phyloP scores from a whole-genome alignment of 2,113 vertebrate genomes.

The Ammodytes dubius region DNA sequence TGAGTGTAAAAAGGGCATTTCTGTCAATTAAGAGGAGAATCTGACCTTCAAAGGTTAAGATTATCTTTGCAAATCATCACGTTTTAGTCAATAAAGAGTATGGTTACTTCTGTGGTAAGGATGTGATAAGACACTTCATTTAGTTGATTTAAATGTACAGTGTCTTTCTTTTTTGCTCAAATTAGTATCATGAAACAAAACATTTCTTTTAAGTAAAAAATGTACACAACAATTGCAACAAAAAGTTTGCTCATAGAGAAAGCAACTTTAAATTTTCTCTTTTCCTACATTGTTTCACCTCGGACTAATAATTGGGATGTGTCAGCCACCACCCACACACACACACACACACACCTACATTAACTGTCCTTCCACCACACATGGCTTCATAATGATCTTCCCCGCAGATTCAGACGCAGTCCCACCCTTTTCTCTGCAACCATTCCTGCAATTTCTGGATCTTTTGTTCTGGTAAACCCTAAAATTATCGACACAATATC shows the following conservation, averaged over 20 bases:
- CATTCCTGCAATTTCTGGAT: slow-evolving; percentile 40
- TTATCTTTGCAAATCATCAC: slow-evolving; percentile 14
- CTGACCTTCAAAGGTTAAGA: neutral
- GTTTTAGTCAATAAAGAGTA: neutral
- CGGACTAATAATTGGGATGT: slow-evolving; percentile 44
- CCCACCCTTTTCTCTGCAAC: slow-evolving; percentile 37
- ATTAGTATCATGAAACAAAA: neutral
- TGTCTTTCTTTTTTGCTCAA: neutral
- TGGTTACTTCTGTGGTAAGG: neutral
- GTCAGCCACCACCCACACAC: slow-evolving; percentile 37
- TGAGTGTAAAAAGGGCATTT: neutral
- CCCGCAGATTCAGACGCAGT: slow-evolving; percentile 36
- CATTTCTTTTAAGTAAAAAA: slow-evolving; percentile 2
- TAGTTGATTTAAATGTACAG: neutral
- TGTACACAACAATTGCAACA: neutral
- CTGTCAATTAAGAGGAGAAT: neutral
- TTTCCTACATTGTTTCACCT: slow-evolving; percentile 35
- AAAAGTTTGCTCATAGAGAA: neutral
- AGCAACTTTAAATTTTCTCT: neutral
- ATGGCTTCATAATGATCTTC: slow-evolving; percentile 58
- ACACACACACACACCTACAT: slow-evolving; percentile 24
- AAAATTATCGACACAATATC: slow-evolving; percentile 48
- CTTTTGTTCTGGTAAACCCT: slow-evolving; percentile 49
- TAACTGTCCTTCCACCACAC: slow-evolving; percentile 33
- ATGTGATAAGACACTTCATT: neutral